These are phyloP conservation scores for Atta texana DNA, from an alignment of 1,140 invertebrate genomes.

Conservation along the genomic window DNA sequence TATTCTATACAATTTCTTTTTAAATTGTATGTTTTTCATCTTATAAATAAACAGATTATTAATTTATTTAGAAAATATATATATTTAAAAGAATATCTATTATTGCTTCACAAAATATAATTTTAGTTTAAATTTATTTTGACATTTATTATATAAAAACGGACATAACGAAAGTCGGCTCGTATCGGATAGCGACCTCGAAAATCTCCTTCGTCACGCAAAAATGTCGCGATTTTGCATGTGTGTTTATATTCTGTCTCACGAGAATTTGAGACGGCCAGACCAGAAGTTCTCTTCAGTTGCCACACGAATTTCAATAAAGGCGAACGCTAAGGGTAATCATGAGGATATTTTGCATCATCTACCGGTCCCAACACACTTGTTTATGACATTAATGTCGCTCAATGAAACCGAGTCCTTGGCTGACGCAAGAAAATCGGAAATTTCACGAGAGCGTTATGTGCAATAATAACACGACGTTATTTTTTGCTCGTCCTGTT, in stretches of 20 bases:
- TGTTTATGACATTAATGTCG: conserved; percentile 77
- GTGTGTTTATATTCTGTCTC: background rate
- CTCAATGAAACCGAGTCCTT: conserved; percentile 79
- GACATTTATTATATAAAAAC: background rate
- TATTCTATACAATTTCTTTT: too few species aligned
- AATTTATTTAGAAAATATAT: background rate
- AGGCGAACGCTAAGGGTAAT: conserved; percentile 76
- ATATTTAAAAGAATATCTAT: background rate
- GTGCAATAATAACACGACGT: background rate
- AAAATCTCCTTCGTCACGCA: background rate
- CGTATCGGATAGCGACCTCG: background rate
- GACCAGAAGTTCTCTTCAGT: background rate
- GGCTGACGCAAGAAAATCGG: conserved; percentile 84
- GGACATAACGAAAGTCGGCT: too few species aligned
- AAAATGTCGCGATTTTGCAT: background rate
- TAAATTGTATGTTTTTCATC: too few species aligned
- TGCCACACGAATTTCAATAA: conserved; percentile 59
- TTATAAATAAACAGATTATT: too few species aligned
- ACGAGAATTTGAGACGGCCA: background rate
- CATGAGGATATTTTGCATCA: conserved; percentile 83
- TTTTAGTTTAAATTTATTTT: background rate
- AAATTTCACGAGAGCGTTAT: conserved; percentile 80
- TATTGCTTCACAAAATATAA: background rate
- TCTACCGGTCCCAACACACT: conserved; percentile 82
- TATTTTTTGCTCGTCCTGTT: conserved; percentile 59